Evolutionary conservation across 2,797 vertebrate species (phyloP).

Genomic region (Lacerta agilis): DNA sequence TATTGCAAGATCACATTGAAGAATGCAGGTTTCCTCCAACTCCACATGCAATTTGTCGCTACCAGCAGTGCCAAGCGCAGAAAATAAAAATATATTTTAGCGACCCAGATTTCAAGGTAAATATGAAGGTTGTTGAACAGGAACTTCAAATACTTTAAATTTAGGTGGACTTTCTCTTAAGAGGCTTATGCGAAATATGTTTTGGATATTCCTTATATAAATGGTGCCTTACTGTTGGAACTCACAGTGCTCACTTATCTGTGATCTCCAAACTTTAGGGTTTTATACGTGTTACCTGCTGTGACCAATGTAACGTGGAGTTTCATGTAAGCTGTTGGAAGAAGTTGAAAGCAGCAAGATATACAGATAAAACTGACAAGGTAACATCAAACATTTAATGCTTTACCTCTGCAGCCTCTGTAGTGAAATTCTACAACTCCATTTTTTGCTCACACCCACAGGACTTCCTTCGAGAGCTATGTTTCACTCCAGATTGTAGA

Average conservation of each 20-base stretch:
- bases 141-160: not conserved
- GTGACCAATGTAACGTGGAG: constrained; percentile 87
- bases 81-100: constrained; percentile 92
- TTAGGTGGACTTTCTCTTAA: not conserved
- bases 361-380: constrained; percentile 92
- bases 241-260: not conserved
- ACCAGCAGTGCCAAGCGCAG: constrained; percentile 80
- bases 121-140: not conserved
- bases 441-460: constrained; percentile 58
- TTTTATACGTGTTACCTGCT: constrained; percentile 89
- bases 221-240: not conserved
- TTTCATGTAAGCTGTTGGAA: constrained; percentile 96
- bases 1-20: constrained; percentile 82
- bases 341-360: constrained; percentile 82
- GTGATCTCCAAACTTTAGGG: constrained; percentile 79
- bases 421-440: not conserved
- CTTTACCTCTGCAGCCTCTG: not conserved
- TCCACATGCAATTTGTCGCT: constrained; percentile 89
- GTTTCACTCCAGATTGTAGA: constrained; percentile 92
- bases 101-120: constrained; percentile 96
- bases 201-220: accelerated
- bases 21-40: constrained; percentile 89
- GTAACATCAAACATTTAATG: constrained; percentile 71
- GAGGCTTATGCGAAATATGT: not conserved
- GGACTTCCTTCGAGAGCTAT: constrained; percentile 89